A percentile compares a stretch with the other conserved stretches of the same genome.
These are phyloP conservation scores for Anniella stebbinsi DNA, from an alignment of 2,797 vertebrate species.

Conservation along the genomic window DNA sequence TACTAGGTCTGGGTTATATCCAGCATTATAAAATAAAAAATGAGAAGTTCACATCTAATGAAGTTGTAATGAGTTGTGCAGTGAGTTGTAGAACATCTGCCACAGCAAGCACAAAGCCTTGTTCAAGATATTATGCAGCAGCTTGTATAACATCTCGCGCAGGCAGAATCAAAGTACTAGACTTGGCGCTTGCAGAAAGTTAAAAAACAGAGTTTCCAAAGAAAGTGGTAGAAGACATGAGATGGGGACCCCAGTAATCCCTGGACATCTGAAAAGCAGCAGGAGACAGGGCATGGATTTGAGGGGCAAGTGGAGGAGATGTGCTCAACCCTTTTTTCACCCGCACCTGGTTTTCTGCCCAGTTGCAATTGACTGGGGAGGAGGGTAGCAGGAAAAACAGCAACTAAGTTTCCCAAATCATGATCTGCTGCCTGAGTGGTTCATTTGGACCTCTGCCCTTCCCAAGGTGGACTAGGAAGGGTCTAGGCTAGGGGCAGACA, in stretches of 20 bases:
- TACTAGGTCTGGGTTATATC: too few relatives aligned
- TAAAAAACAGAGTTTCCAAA: too few relatives aligned
- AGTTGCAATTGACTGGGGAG: neutral
- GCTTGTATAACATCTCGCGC: too few relatives aligned
- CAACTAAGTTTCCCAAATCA: neutral
- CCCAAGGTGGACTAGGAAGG: neutral
- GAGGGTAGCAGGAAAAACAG: neutral
- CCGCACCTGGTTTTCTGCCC: neutral
- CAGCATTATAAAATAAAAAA: too few relatives aligned
- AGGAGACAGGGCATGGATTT: neutral
- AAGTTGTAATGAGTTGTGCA: too few relatives aligned
- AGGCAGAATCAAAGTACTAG: too few relatives aligned
- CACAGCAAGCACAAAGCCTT: too few relatives aligned
- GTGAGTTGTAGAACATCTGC: too few relatives aligned
- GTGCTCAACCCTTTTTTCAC: neutral
- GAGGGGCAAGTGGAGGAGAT: neutral
- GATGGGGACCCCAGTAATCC: neutral
- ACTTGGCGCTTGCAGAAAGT: too few relatives aligned
- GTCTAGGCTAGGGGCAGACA: neutral
- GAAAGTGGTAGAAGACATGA: too few relatives aligned
- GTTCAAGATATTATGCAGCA: too few relatives aligned
- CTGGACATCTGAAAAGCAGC: neutral
- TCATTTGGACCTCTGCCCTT: neutral
- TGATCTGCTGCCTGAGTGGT: neutral
- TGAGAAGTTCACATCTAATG: too few relatives aligned